These are phyloP conservation scores for Xenus cinereus DNA, from an alignment of 2,113 vertebrate genomes.

Conservation along the genomic window DNA sequence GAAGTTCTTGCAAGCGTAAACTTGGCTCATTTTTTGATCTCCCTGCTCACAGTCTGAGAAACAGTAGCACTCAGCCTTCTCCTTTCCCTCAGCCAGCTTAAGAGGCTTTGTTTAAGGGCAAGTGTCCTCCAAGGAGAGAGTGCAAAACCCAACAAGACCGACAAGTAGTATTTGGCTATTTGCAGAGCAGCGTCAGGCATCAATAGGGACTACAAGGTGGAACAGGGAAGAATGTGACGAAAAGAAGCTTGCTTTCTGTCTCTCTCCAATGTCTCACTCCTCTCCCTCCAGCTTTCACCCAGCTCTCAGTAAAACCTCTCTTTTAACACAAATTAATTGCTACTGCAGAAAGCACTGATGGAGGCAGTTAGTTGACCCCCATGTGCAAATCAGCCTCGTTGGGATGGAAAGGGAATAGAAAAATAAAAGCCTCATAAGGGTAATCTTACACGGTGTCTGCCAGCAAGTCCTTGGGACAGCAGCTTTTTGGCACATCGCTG, in stretches of 20 bases:
- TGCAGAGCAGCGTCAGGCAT: neutral
- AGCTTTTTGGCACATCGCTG: neutral
- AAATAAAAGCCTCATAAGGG: neutral
- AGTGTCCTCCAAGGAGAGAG: neutral
- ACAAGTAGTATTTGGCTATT: neutral
- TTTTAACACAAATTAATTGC: neutral
- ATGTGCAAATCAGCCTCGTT: neutral
- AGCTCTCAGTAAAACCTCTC: neutral
- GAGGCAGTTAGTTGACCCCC: neutral
- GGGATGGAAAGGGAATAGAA: neutral
- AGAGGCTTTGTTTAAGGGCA: constrained; percentile 19
- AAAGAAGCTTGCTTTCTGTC: neutral
- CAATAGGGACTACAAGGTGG: neutral
- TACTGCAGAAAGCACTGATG: neutral
- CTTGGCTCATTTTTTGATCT: neutral
- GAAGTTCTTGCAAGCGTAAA: neutral
- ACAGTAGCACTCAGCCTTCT: neutral
- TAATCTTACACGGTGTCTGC: neutral
- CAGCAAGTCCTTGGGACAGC: neutral
- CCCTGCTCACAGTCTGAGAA: neutral
- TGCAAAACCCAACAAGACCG: neutral
- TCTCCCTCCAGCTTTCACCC: neutral
- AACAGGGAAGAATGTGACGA: neutral
- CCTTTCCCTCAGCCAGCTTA: neutral
- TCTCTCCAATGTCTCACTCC: neutral